A percentile compares a stretch with the other conserved stretches of the same genome.
Evolutionary conservation across 2,797 vertebrate species (phyloP).

Genomic region (Sebastes oblongus): DNA sequence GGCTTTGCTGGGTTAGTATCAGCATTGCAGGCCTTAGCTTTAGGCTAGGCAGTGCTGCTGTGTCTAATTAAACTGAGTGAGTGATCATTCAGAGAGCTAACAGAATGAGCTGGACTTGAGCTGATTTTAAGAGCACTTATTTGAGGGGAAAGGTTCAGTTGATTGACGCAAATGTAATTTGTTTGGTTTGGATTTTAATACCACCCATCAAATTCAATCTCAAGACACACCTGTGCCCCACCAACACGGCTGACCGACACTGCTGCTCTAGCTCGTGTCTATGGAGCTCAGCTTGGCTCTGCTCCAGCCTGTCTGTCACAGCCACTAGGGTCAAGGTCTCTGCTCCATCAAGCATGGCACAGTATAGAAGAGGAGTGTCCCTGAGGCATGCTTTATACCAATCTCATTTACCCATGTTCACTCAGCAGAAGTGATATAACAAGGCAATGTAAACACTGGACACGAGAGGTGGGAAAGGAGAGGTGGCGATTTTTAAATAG

Average conservation of each 20-base stretch:
- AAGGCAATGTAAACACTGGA: slow-evolving; percentile 2
- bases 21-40: neutral
- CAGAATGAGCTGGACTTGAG: neutral
- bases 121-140: neutral
- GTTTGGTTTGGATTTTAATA: slow-evolving; percentile 2
- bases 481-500: neutral
- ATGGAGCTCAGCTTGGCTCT: neutral
- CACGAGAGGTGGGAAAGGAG: neutral
- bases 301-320: neutral
- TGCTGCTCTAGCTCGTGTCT: neutral
- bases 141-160: neutral
- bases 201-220: neutral
- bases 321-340: neutral
- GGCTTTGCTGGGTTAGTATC: neutral
- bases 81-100: neutral
- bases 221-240: neutral
- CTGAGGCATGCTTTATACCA: slow-evolving; percentile 12
- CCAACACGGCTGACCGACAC: neutral
- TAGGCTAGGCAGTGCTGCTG: neutral
- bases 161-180: neutral
- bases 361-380: neutral
- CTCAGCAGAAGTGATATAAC: slow-evolving; percentile 6
- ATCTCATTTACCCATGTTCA: slow-evolving; percentile 14
- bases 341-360: neutral
- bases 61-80: slow-evolving; percentile 11